phyloP scores from a whole-genome alignment of 2,797 vertebrate species.

The Mus caroli region DNA sequence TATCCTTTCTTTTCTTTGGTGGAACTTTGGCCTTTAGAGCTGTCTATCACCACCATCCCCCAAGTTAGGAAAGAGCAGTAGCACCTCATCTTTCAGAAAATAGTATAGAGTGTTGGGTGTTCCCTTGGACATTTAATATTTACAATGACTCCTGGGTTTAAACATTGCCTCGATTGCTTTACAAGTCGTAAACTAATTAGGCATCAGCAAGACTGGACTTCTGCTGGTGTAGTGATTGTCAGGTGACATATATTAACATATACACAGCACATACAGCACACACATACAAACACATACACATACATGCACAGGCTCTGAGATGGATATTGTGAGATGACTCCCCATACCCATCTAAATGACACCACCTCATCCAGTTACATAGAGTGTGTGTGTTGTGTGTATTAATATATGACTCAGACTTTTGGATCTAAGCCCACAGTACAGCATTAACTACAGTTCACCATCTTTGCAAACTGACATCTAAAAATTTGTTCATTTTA shows the following conservation, averaged over 20 bases:
- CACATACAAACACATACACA: neutral
- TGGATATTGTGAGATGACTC: neutral
- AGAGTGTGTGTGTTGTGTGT: neutral
- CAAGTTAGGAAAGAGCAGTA: neutral
- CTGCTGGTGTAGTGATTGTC: neutral
- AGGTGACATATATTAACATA: neutral
- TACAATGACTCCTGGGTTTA: neutral
- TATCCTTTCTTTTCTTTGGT: constrained; percentile 60
- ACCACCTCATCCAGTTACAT: neutral
- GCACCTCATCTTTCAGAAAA: neutral
- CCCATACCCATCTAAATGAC: neutral
- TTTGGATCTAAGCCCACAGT: neutral
- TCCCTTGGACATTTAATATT: constrained; percentile 18
- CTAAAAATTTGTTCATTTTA: neutral
- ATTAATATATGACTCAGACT: neutral
- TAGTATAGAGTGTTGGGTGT: neutral
- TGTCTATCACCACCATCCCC: neutral
- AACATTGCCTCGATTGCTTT: neutral
- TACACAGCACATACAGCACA: neutral
- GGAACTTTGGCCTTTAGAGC: constrained; percentile 42
- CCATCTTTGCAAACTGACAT: neutral
- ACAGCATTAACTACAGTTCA: neutral
- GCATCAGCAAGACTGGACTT: neutral
- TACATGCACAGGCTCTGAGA: neutral
- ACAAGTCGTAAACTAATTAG: constrained; percentile 14